These are phyloP conservation scores for Acanthisitta chloris DNA, from an alignment of 2,113 vertebrate genomes.

Conservation along the genomic window DNA sequence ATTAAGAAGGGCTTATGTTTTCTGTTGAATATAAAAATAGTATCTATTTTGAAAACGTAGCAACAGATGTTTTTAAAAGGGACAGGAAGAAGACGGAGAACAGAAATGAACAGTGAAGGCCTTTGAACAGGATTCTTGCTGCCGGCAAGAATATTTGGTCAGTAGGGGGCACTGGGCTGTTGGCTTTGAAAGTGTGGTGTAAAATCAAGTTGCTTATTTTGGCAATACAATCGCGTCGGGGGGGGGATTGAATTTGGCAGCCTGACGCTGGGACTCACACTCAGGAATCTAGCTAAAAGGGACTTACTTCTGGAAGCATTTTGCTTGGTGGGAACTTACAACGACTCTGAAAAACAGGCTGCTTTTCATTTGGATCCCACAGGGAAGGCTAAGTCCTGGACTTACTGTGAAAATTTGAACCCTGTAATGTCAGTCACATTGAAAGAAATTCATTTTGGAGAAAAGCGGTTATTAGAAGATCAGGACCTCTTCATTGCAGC, in stretches of 20 bases:
- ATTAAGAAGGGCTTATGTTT: neutral
- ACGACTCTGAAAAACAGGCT: neutral
- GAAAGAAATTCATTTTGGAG: neutral
- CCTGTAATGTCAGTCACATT: neutral
- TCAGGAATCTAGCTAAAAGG: neutral
- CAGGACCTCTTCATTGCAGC: neutral
- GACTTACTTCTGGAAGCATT: neutral
- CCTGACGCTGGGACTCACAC: neutral
- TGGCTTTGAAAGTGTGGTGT: neutral
- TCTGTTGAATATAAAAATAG: neutral
- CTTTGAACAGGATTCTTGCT: neutral
- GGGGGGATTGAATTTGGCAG: neutral
- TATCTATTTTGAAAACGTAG: neutral
- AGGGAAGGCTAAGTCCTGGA: neutral
- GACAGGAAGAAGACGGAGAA: neutral
- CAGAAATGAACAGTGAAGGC: neutral
- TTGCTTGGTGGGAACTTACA: neutral
- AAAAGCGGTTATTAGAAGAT: neutral
- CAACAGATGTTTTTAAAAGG: neutral
- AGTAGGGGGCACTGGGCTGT: constrained; percentile 46
- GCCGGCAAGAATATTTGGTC: neutral
- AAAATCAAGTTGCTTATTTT: neutral
- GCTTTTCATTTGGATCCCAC: neutral
- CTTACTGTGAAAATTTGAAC: neutral
- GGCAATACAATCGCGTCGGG: neutral